Conservation (phyloP, 2,888 invertebrate genomes). For the Mesorhabditis spiculigera region DNA sequence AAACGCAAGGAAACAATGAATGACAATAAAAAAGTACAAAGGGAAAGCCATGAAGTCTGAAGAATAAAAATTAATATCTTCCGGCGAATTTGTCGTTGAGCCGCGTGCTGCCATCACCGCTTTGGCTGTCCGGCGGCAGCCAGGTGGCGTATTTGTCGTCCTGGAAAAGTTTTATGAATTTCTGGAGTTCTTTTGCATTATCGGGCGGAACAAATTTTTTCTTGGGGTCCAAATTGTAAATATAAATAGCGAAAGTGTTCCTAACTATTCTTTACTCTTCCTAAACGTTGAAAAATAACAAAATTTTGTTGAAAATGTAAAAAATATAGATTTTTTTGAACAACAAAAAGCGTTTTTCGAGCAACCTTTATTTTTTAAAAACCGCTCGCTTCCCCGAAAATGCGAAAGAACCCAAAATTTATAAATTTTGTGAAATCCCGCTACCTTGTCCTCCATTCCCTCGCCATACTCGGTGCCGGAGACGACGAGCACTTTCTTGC, state of each 20-base stretch:
- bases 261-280: too few relatives aligned
- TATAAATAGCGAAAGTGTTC: too few relatives aligned
- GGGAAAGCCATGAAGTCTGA: not conserved
- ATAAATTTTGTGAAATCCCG: too few relatives aligned
- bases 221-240: too few relatives aligned
- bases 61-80: conserved; percentile 32
- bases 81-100: conserved; percentile 50
- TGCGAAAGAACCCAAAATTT: not conserved
- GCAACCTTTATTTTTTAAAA: too few relatives aligned
- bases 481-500: not conserved
- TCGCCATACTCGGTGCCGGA: not conserved
- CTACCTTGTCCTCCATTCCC: not conserved
- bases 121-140: conserved; percentile 76
- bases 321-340: too few relatives aligned
- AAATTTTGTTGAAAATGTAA: too few relatives aligned
- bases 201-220: not conserved
- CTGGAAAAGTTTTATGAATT: conserved; percentile 5
- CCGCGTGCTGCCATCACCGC: conserved; percentile 61
- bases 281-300: too few relatives aligned
- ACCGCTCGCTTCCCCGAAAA: too few relatives aligned
- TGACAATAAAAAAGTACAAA: conserved; percentile 1
- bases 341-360: too few relatives aligned
- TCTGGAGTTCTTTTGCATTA: not conserved
- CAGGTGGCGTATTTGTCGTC: conserved; percentile 71
- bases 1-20: not conserved